Evolutionary conservation across 2,888 invertebrate species (phyloP), one percentile per base, ranked within the genome.

Genomic region (Megalurothrips usitatus): DNA sequence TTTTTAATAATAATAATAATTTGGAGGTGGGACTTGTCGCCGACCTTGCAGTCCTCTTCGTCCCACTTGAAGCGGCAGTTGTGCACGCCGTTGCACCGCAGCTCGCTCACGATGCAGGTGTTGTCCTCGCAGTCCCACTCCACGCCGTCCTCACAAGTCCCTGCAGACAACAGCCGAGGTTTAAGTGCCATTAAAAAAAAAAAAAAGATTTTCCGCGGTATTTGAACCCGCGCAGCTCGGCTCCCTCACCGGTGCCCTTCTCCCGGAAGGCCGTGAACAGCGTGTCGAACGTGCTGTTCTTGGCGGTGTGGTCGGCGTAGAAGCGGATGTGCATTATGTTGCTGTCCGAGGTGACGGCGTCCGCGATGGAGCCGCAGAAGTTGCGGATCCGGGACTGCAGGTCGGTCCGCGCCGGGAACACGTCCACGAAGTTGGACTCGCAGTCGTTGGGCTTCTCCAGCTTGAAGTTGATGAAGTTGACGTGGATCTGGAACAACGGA

Each of bases 61-160:
- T 96, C 96, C 87, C 93, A 93, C 81, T 93, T 91, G 84, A 94
- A 92, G 83, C 94, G 91, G 87, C 97, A 98, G 87, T 97, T 95
- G 81, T 91, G 91, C 68, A 90, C 89, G 0, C 88, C 86, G 86
- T 97, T 94, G 87, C 98, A 98, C 81, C 87, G 88, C 58, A 97
- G 89, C 0, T 87, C 85, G 0, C 83, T 84, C 52, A 92, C 90
- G 83, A 98, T 97, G 88, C 98, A 98, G 0, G 94, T 94, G 81
- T 92, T 92, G 87, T 96, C 96, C 84, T 95, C 94, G 85, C 96
- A 96, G 87, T 96, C 94, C 85, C 93, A 95, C 85, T 96, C 95
- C 0, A 88, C 87, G 0, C 86, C 88, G 0, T 86, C 34, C 34
- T n/a, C n/a, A n/a, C n/a, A n/a, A n/a, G n/a, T n/a, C n/a, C n/a